phyloP scores from a whole-genome alignment of 2,888 invertebrate species.

The Cordilura impudica region DNA sequence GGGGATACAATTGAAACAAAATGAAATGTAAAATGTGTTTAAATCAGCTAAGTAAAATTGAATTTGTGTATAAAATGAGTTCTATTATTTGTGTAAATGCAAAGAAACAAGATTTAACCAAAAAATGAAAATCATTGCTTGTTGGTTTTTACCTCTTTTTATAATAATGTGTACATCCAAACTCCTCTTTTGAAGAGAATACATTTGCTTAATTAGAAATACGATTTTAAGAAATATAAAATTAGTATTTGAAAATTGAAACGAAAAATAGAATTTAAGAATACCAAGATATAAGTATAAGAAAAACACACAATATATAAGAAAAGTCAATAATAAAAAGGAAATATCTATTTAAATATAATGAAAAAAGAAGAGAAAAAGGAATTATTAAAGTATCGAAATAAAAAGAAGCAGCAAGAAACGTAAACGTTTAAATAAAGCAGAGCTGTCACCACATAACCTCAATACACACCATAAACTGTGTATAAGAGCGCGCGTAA shows the following conservation, averaged over 20 bases:
- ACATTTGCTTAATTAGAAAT: conserved; percentile 16
- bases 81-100: conserved; percentile 28
- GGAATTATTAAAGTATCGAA: conserved; percentile 54
- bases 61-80: conserved; percentile 28
- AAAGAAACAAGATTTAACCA: conserved; percentile 21
- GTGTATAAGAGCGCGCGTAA: conserved; percentile 54
- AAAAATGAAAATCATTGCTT: conserved; percentile 53
- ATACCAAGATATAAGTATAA: conserved; percentile 51
- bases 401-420: conserved; percentile 25
- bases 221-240: conserved; percentile 26
- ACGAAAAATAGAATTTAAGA: conserved; percentile 26
- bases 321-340: conserved; percentile 61
- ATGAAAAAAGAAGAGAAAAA: conserved; percentile 61
- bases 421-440: conserved; percentile 46
- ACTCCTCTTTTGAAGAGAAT: background rate
- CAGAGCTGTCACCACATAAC: conserved; percentile 53
- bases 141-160: background rate
- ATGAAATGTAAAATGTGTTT: conserved; percentile 3
- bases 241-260: conserved; percentile 22
- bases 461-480: conserved; percentile 42
- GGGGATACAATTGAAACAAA: background rate
- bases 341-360: conserved; percentile 39
- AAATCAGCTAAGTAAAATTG: conserved; percentile 28
- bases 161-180: conserved; percentile 48
- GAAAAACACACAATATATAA: conserved; percentile 54